Evolutionary conservation across 2,797 vertebrate species (phyloP), one percentile per base, ranked within the genome.

Genomic region (Todus mexicanus): DNA sequence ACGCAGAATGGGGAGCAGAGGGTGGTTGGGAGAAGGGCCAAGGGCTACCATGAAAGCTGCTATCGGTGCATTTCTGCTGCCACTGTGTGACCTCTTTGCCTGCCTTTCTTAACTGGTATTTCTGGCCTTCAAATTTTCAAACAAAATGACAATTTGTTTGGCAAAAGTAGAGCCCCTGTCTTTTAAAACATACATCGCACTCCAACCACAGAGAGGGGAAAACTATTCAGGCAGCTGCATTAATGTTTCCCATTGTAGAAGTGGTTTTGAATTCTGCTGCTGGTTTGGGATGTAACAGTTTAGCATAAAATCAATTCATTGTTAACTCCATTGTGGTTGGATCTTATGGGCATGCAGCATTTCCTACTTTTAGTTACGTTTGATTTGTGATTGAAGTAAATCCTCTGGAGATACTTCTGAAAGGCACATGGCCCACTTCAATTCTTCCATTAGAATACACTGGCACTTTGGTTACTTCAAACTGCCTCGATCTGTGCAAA

Each of bases 261-360:
- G 19, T 21, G 26, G 68, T 69, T 89, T 83, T 92, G 71, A 94
- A 92, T 91, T 84, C 92, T 93, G 74, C 89, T 94, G 84, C 51
- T 89, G 70, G 56, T 92, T 92, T 81, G 72, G 71, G 79, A 92
- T 25, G 12, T 86, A 91, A 84, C 33, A 92, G 40, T 89, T 95
- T 93, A 95, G 89, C 94, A 90, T 77, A 91, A 94, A 95, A 92
- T 92, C 95, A 93, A 90, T 94, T 88, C 60, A 77, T 77, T 88
- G 71, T 90, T 89, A 94, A 91, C 71, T 95, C 91, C 84, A 74
- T 54, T 90, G 92, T 77, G 65, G 77, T 90, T 92, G 77, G 70
- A 74, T 89, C 80, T 92, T 95, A 90, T 3, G n/a, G 57, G 74
- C 79, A 77, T 21, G 63, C 47, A 94, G 72, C 37, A 57, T 93